These are phyloP conservation scores for Anastatus disparis DNA, from an alignment of 1,140 invertebrate species.

Conservation along the genomic window DNA sequence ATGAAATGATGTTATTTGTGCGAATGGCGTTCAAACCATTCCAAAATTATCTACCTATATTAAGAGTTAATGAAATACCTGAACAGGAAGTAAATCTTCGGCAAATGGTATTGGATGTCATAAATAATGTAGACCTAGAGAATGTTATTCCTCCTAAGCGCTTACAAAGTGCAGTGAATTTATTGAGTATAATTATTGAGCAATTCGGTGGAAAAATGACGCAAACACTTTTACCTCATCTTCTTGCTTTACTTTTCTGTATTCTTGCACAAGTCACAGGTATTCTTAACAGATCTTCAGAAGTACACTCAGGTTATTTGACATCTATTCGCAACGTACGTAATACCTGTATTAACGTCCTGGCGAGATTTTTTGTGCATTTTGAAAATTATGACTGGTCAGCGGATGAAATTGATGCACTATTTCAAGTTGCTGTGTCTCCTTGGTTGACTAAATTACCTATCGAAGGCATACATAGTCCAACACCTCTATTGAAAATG, in stretches of 20 bases:
- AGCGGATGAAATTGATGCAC: constrained; percentile 75
- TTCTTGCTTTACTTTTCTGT: constrained; percentile 80
- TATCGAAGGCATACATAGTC: constrained; percentile 83
- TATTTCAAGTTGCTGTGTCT: constrained; percentile 85
- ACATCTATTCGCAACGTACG: constrained; percentile 77
- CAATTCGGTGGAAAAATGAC: constrained; percentile 84
- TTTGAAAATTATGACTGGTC: constrained; percentile 83
- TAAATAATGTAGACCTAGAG: constrained; percentile 68
- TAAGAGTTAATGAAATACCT: constrained; percentile 55
- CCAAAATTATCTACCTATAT: constrained; percentile 71
- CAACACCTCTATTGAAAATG: constrained; percentile 84
- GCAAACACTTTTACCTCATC: constrained; percentile 72
- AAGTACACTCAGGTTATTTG: constrained; percentile 73
- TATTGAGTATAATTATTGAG: constrained; percentile 83
- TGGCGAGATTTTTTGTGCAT: constrained; percentile 81
- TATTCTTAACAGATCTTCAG: constrained; percentile 68
- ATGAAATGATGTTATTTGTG: constrained; percentile 83
- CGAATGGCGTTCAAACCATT: constrained; percentile 86
- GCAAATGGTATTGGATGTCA: constrained; percentile 64
- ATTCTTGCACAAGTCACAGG: constrained; percentile 73
- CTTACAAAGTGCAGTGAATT: constrained; percentile 79
- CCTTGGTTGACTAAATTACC: constrained; percentile 81
- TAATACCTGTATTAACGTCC: constrained; percentile 69
- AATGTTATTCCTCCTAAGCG: constrained; percentile 77
- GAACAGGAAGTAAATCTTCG: constrained; percentile 52